These are phyloP conservation scores for Karalla daura DNA, from an alignment of 2,797 vertebrate species.

Conservation along the genomic window DNA sequence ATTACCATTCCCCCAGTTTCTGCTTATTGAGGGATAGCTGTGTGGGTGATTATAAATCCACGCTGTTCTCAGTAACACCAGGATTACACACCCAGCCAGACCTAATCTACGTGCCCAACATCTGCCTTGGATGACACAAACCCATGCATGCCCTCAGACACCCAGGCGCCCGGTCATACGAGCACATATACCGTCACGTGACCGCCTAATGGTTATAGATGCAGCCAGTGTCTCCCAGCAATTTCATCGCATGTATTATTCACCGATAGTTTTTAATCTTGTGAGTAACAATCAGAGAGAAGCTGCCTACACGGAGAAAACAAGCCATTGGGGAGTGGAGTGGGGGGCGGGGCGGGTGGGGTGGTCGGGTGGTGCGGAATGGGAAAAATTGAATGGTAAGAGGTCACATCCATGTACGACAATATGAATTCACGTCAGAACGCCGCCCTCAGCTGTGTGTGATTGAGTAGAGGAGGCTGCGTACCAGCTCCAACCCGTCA, in stretches of 20 bases:
- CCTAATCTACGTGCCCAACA: constrained; percentile 77
- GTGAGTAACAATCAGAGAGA: constrained; percentile 29
- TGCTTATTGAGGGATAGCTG: constrained; percentile 69
- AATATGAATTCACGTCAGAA: constrained; percentile 46
- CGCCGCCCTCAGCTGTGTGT: constrained; percentile 29
- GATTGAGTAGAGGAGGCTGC: constrained; percentile 30
- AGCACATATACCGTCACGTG: not conserved
- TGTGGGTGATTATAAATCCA: constrained; percentile 78
- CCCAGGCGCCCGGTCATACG: not conserved
- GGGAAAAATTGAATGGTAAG: constrained; percentile 4
- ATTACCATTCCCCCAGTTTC: constrained; percentile 71
- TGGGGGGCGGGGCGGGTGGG: too few species aligned
- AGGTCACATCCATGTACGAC: constrained; percentile 27
- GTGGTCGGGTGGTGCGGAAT: too few species aligned
- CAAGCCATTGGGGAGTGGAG: not conserved
- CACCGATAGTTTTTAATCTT: constrained; percentile 42
- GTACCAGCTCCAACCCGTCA: constrained; percentile 10
- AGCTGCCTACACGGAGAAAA: constrained; percentile 18
- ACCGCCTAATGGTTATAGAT: constrained; percentile 12
- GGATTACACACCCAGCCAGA: constrained; percentile 77
- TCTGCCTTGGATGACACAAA: constrained; percentile 70
- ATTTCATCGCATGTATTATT: constrained; percentile 51
- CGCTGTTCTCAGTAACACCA: constrained; percentile 76
- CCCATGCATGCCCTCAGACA: constrained; percentile 6
- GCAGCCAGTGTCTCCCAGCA: constrained; percentile 32